Evolutionary conservation across 2,888 invertebrate genomes (phyloP), one percentile per base, ranked within the genome.

Genomic region (Eugnorisma glareosa): DNA sequence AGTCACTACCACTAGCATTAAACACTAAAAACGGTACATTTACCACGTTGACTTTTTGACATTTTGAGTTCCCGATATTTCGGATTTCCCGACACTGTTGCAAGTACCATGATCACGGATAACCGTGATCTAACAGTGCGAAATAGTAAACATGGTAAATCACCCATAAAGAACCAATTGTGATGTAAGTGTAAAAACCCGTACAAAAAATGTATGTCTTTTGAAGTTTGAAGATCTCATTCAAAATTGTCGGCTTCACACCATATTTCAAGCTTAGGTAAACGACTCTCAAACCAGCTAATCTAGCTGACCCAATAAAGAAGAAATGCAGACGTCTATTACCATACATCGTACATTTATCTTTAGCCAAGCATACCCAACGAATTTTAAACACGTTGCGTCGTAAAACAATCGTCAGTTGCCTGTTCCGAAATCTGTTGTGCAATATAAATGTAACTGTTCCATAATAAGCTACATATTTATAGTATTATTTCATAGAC

Each of bases 401-500:
- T 82, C 72, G 59, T 67, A 70, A 68, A 73, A 77, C 75, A 77
- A 77, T 83, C 66, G 66, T 37, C 59, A 69, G 69, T 18, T 78
- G 76, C 73, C 80, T 59, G 75, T 75, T 81, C 75, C 68, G 74
- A 87, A 86, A 45, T 75, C 75, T 77, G 66, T 88, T 87, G 77
- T 80, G 87, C 67, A 87, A 87, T 81, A 66, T 75, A 70, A 79
- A 70, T 74, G 84, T 78, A 79, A 80, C 77, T 67, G 72, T 84
- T 74, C 76, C 66, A 83, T 83, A 86, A 83, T 86, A 48, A 54
- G 70, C 70, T 82, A 48, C 48, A 48, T 48, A 79, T 84, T 81
- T 74, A 67, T 73, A 77, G 75, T 79, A 79, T 82, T 82, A 84
- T 84, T 86, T 83, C 84, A 86, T 79, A 78, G 84, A 81, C 73